Base-by-base conservation (phyloP, 2,888 invertebrate species). In the Napeogenes sylphis region DNA sequence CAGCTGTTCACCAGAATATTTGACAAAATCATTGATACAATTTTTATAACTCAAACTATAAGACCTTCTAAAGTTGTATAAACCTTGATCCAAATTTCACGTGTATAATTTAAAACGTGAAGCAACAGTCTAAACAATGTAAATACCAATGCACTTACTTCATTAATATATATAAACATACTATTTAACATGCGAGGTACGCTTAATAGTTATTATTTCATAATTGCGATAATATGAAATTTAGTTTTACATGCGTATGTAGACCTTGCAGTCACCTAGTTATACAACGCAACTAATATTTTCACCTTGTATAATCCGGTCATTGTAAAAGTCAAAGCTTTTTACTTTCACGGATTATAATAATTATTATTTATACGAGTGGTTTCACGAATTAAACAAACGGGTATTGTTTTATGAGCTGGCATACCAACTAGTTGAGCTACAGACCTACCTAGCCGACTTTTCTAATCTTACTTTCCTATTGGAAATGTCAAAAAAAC, bases 251-350 rank as follows among this genome's bases (percentile, higher is more conserved):
- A 12, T 3, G 10, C 42, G 10, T 6, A 42, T 10, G 12, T 10
- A 6, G 78, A 78, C 85, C 83, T 86, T 85, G 83, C 67, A 64
- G 73, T 74, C 75, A 75, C 73, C 71, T 68, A 65, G 57, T 62
- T 69, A 74, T 75, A 75, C 62, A 61, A 61, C 66, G 56, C 65
- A 63, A 58, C 54, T 68, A 74, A 73, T 71, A 74, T 83, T 87
- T 87, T 86, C 86, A 84, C 85, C 81, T 81, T 82, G 73, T 73
- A 63, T 66, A 73, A 72, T 69, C 71, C 69, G 64, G 70, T 73
- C 68, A 76, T 70, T 81, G 78, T 81, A 83, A 85, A 84, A 76
- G 71, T 78, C 72, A 80, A 78, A 79, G 78, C 79, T 80, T 79
- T 79, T 83, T 79, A 74, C 87, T 88, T 87, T 88, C 85, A 75